Percentiles rank a stretch among this genome's conserved stretches.
Evolutionary conservation across 1,140 invertebrate genomes (phyloP).

Genomic region (Drosophila pectinifera): DNA sequence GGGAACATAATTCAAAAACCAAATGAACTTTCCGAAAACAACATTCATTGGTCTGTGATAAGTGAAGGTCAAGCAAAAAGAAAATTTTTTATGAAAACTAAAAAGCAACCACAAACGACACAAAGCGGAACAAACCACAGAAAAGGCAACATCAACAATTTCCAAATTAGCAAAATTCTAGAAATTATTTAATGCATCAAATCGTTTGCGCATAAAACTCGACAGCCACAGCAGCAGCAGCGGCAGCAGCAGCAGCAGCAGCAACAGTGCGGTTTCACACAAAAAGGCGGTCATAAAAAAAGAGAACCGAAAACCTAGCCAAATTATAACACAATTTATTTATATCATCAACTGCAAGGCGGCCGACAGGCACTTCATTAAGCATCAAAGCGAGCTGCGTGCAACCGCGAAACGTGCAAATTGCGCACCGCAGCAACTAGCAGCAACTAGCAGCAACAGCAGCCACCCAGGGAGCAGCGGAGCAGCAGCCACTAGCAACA

Average conservation of each 20-base stretch:
- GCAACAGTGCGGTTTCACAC: conserved; percentile 53
- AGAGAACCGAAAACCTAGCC: conserved; percentile 57
- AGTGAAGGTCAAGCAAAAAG: conserved; percentile 72
- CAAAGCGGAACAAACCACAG: conserved; percentile 61
- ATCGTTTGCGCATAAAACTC: conserved; percentile 65
- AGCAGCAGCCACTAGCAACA: conserved; percentile 21
- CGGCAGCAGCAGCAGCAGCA: conserved; percentile 36
- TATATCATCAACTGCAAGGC: conserved; percentile 71
- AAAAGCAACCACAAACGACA: conserved; percentile 53
- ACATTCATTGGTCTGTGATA: conserved; percentile 84
- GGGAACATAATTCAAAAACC: conserved; percentile 46
- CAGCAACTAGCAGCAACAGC: conserved; percentile 30
- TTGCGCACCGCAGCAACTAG: conserved; percentile 42
- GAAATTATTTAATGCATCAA: conserved; percentile 79
- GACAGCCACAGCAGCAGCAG: conserved; percentile 23
- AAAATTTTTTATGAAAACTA: conserved; percentile 48
- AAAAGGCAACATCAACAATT: conserved; percentile 66
- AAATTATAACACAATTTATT: conserved; percentile 79
- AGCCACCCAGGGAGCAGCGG: conserved; percentile 22
- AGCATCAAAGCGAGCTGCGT: conserved; percentile 78
- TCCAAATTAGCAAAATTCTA: conserved; percentile 77
- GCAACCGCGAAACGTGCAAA: conserved; percentile 71
- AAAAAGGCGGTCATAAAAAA: conserved; percentile 54
- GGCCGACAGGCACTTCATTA: conserved; percentile 69
- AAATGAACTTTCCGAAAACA: conserved; percentile 62